Evolutionary conservation across 2,797 vertebrate species (phyloP), one percentile per base, ranked within the genome.

Genomic region (Bovichtus diacanthus): DNA sequence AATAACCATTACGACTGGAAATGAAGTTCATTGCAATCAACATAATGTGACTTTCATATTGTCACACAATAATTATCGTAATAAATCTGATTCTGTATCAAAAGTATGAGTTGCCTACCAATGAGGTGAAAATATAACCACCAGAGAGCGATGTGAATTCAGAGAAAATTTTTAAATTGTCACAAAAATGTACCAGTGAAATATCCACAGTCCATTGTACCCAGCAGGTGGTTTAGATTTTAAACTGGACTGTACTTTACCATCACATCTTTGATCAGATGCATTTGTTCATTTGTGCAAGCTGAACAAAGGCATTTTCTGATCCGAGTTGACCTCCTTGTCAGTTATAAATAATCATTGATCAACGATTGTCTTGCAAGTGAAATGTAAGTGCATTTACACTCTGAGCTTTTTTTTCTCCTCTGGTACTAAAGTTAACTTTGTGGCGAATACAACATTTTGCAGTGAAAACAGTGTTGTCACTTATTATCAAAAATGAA

Each of bases 301-400:
- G 25, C 7, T 25, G 78, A 62, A 75, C 38, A 70, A 36, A 51
- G 10, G 8, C 10, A 70, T 78, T 74, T 53, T 38, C 38, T 64
- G 47, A 59, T 59, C 46, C n/a, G 70, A 46, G 21, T 43, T 46
- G 49, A 67, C 27, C 43, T 63, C 6, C n/a, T 29, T 18, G 15
- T 78, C 31, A 82, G 50, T 53, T 25, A 72, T 12, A 77, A 39
- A 61, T 68, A 21, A 38, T 51, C 16, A 67, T 10, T 44, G 9
- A 73, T 77, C 63, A 53, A 18, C 6, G 92, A 93, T 93, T 94
- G 92, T 93, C 90, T 78, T 67, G 73, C 82, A 78, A 67, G 53
- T 56, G 27, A 70, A 70, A 72, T 69, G 34, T 36, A 38, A 73
- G 41, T 47, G 51, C 51, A 72, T 63, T 61, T n/a, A 62, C 12